Conservation (phyloP, 2,888 invertebrate species). For the Octodonta nipae region DNA sequence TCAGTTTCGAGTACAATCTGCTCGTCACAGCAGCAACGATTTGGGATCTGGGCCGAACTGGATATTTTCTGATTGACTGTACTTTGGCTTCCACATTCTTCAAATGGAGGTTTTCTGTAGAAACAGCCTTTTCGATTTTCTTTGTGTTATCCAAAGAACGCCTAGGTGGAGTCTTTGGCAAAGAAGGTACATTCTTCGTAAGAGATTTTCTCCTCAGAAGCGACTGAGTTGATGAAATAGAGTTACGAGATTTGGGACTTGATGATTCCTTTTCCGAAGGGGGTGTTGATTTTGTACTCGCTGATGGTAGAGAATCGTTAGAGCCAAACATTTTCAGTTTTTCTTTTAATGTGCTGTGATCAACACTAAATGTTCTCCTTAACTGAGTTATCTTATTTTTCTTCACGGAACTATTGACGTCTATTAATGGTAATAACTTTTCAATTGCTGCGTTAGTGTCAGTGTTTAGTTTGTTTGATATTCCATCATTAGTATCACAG, state of each 20-base stretch:
- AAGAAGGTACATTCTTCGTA: conserved; percentile 16
- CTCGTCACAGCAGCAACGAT: conserved; percentile 60
- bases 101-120: conserved; percentile 18
- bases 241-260: conserved; percentile 3
- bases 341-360: conserved; percentile 21
- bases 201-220: conserved; percentile 20
- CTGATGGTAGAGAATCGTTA: conserved; percentile 17
- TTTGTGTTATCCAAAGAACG: conserved; percentile 9
- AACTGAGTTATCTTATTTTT: conserved; percentile 17
- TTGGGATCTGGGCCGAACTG: conserved; percentile 44
- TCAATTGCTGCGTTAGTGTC: conserved; percentile 17
- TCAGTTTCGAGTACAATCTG: conserved; percentile 48
- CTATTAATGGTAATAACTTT: conserved; percentile 29
- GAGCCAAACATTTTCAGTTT: conserved; percentile 21
- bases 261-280: conserved; percentile 9
- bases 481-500: too few species aligned
- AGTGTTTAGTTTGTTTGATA: too few species aligned
- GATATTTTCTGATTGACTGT: conserved; percentile 22
- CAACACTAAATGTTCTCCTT: conserved; percentile 27
- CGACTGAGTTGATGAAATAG: conserved; percentile 12
- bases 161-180: conserved; percentile 9
- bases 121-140: conserved; percentile 18
- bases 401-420: conserved; percentile 22
- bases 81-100: conserved; percentile 23
- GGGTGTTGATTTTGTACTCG: conserved; percentile 14